A percentile compares a stretch with the other conserved stretches of the same genome.
These are phyloP conservation scores for Heliconius eleuchia DNA, from an alignment of 1,140 invertebrate genomes.

Conservation along the genomic window DNA sequence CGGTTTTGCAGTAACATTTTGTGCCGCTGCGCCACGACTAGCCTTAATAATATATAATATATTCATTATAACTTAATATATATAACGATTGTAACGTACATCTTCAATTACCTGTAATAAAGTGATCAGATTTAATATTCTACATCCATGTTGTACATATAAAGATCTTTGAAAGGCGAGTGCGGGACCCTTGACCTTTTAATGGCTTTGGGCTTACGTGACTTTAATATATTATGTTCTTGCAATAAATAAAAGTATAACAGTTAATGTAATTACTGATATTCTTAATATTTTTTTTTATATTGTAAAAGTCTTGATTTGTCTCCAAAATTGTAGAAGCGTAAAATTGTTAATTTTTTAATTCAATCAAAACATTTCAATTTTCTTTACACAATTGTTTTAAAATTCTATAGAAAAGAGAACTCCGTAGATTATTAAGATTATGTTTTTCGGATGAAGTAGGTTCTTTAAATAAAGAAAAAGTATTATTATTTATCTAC, in stretches of 20 bases:
- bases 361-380: neutral
- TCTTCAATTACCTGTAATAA: neutral
- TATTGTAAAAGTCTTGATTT: too few relatives aligned
- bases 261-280: neutral
- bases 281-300: neutral
- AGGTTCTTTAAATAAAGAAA: constrained; percentile 8
- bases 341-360: neutral
- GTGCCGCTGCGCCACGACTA: too few relatives aligned
- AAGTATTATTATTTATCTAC: constrained; percentile 7
- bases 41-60: too few relatives aligned
- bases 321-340: too few relatives aligned
- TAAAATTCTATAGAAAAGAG: neutral
- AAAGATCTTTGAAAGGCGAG: neutral
- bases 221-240: constrained; percentile 29
- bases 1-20: too few relatives aligned
- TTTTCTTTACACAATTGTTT: neutral
- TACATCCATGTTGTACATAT: constrained; percentile 18
- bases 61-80: too few relatives aligned
- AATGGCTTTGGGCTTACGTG: constrained; percentile 36
- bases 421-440: neutral
- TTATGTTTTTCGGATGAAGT: neutral
- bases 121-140: constrained; percentile 32
- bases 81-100: neutral
- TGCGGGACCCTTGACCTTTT: constrained; percentile 36
- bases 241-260: neutral